phyloP scores from a whole-genome alignment of 2,797 vertebrate species.

The Hippoglossus hippoglossus region DNA sequence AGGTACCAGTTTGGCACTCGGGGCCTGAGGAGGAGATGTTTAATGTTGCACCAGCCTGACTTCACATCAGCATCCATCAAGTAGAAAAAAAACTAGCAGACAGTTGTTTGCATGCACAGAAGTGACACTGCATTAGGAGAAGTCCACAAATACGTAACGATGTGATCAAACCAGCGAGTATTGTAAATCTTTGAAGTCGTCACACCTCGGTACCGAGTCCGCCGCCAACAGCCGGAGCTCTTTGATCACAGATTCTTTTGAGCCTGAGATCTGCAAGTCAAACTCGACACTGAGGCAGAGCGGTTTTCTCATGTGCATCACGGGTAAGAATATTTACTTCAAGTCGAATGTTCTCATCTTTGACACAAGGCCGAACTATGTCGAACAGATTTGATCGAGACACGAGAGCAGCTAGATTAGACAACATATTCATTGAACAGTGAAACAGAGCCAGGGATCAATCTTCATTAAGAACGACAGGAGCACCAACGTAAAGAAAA shows the following conservation, averaged over 20 bases:
- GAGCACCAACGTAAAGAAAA: conserved; percentile 1
- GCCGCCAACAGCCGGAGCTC: conserved; percentile 6
- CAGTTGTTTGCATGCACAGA: background rate
- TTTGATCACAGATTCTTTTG: conserved; percentile 38
- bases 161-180: background rate
- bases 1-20: background rate
- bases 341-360: background rate
- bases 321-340: background rate
- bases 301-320: background rate
- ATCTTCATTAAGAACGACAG: too few relatives aligned
- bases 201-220: conserved; percentile 17
- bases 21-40: background rate
- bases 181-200: conserved; percentile 28
- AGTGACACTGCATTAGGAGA: conserved; percentile 8
- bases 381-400: background rate
- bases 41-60: rapidly evolving
- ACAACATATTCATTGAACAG: too few relatives aligned
- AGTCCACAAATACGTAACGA: background rate
- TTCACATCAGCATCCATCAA: conserved; percentile 1
- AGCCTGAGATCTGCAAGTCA: background rate
- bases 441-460: too few relatives aligned
- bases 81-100: background rate
- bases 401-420: too few relatives aligned
- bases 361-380: background rate
- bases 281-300: background rate